Evolutionary conservation across 2,113 vertebrate species (phyloP).

Genomic region (Rhizomys pruinosus): DNA sequence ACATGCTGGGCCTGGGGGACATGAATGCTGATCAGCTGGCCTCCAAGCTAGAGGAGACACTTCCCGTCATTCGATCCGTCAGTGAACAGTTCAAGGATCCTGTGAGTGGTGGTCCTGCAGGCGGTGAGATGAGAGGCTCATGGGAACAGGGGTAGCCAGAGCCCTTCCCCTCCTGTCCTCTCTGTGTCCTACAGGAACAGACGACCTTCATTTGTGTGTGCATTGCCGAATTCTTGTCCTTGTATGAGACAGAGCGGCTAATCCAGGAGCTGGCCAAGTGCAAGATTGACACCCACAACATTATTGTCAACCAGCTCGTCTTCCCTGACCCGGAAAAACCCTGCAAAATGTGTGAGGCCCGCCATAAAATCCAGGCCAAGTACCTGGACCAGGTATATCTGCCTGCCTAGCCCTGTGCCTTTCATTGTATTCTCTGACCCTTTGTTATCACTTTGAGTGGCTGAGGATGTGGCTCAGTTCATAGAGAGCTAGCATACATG

Average conservation of each 20-base stretch:
- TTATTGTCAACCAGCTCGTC: constrained; percentile 96
- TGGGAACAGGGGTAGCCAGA: fast-evolving
- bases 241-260: constrained; percentile 95
- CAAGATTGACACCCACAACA: constrained; percentile 96
- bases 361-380: constrained; percentile 98
- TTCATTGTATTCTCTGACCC: background rate
- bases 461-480: background rate
- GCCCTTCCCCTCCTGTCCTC: background rate
- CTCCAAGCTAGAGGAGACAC: constrained; percentile 95
- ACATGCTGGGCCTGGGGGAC: constrained; percentile 96
- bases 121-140: background rate
- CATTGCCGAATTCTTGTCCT: constrained; percentile 95
- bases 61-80: constrained; percentile 96
- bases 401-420: background rate
- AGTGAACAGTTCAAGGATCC: constrained; percentile 98
- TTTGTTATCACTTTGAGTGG: background rate
- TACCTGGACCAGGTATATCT: constrained; percentile 94
- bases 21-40: constrained; percentile 97
- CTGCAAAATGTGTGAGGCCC: constrained; percentile 96
- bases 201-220: constrained; percentile 98
- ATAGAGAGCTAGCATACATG: background rate
- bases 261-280: constrained; percentile 98
- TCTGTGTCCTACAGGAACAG: constrained; percentile 88
- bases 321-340: constrained; percentile 92
- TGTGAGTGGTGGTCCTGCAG: constrained; percentile 83